A percentile compares a stretch with the other conserved stretches of the same genome.
These are phyloP conservation scores for Plemyria rubiginata DNA, from an alignment of 2,888 invertebrate species.

Conservation along the genomic window DNA sequence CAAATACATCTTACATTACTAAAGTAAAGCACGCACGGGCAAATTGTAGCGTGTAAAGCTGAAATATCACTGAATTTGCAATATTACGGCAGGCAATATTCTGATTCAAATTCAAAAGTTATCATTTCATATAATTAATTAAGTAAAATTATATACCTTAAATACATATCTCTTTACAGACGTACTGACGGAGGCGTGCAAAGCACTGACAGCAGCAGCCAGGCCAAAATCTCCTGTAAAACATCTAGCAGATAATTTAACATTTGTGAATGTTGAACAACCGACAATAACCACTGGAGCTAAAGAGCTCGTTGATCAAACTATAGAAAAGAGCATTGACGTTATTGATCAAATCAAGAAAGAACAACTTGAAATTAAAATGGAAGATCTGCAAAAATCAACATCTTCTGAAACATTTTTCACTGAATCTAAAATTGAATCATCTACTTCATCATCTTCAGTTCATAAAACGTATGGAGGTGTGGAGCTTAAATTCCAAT, in stretches of 20 bases:
- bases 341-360: constrained; percentile 75
- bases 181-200: constrained; percentile 69
- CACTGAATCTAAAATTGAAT: constrained; percentile 72
- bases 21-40: constrained; percentile 15
- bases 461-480: constrained; percentile 72
- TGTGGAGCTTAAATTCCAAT: constrained; percentile 70
- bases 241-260: constrained; percentile 75
- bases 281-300: constrained; percentile 83
- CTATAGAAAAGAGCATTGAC: constrained; percentile 75
- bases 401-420: constrained; percentile 72
- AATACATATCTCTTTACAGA: constrained; percentile 66
- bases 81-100: constrained; percentile 22
- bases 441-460: constrained; percentile 75
- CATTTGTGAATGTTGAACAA: constrained; percentile 80
- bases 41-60: constrained; percentile 6
- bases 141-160: neutral
- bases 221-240: constrained; percentile 79
- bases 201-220: constrained; percentile 66
- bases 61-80: constrained; percentile 16
- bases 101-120: constrained; percentile 1
- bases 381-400: constrained; percentile 74
- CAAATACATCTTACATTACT: constrained; percentile 16
- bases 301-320: constrained; percentile 82
- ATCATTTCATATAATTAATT: constrained; percentile 3
- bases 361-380: constrained; percentile 73